phyloP scores from a whole-genome alignment of 2,888 invertebrate species.

The Hirtodrosophila confusa region DNA sequence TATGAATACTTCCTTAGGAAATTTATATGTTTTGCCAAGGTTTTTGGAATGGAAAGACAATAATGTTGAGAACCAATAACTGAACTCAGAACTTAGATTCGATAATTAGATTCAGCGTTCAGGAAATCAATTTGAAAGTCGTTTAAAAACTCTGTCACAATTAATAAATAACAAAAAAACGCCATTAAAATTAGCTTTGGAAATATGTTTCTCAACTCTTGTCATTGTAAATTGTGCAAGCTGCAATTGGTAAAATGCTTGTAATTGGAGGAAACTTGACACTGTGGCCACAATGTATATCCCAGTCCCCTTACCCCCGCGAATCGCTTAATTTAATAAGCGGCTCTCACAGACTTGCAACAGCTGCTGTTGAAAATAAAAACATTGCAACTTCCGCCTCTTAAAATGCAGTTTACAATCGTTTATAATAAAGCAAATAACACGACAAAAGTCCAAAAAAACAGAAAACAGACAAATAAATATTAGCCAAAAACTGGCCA shows the following conservation, averaged over 20 bases:
- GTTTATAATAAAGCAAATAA: constrained; percentile 53
- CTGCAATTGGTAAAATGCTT: constrained; percentile 9
- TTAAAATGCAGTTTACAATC: constrained; percentile 50
- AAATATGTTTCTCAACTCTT: too few relatives aligned
- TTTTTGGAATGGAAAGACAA: too few relatives aligned
- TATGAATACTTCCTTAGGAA: too few relatives aligned
- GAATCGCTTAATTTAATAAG: constrained; percentile 50
- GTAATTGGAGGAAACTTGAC: constrained; percentile 40
- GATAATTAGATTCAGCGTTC: too few relatives aligned
- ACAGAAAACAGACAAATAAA: constrained; percentile 11
- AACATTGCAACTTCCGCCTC: constrained; percentile 59
- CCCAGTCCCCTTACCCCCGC: not conserved
- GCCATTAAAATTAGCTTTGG: too few relatives aligned
- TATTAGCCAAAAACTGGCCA: constrained; percentile 33
- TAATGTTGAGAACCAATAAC: too few relatives aligned
- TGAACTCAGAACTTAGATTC: too few relatives aligned
- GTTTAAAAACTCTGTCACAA: too few relatives aligned
- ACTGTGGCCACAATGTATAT: constrained; percentile 6
- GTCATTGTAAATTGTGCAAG: constrained; percentile 19
- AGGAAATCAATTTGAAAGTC: too few relatives aligned
- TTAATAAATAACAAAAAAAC: too few relatives aligned
- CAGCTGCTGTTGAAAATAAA: constrained; percentile 27
- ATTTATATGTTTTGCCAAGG: too few relatives aligned
- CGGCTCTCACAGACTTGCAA: constrained; percentile 38
- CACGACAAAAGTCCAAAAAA: constrained; percentile 17